A percentile compares a stretch with the other conserved stretches of the same genome.
Conservation (phyloP, 2,888 invertebrate species). For the Cremastobaeus sp. region DNA sequence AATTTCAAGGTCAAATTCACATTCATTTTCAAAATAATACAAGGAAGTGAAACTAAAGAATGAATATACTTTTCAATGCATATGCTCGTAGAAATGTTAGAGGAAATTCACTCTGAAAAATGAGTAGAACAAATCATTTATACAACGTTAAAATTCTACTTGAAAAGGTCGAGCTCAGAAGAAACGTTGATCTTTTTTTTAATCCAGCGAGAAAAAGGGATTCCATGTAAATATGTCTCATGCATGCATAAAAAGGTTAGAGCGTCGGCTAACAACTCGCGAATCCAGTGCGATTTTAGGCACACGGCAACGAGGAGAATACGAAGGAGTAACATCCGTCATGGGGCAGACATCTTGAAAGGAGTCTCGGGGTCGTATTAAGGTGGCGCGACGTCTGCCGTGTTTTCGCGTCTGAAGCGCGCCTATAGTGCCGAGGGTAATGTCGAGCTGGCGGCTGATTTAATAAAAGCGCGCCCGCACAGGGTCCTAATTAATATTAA, state of each 20-base stretch:
- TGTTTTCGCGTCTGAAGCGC: conserved; percentile 18
- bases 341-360: conserved; percentile 52
- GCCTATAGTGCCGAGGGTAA: conserved; percentile 18
- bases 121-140: neutral
- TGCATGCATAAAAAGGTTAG: conserved; percentile 33
- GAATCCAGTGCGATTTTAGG: conserved; percentile 40
- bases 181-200: conserved; percentile 19
- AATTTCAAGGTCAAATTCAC: no score
- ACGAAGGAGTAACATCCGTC: conserved; percentile 57
- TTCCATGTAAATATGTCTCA: conserved; percentile 40
- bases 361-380: conserved; percentile 45
- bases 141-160: neutral
- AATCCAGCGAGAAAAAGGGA: conserved; percentile 24
- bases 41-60: no score
- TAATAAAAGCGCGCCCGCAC: conserved; percentile 64
- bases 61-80: no score
- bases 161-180: neutral
- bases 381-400: conserved; percentile 47
- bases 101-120: neutral
- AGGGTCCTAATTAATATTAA: conserved; percentile 68
- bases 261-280: conserved; percentile 40
- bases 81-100: no score
- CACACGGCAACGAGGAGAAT: conserved; percentile 32
- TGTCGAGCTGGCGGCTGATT: conserved; percentile 64
- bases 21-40: no score